Conservation (phyloP, 2,888 invertebrate species). For the Caenorhabditis virilis region DNA sequence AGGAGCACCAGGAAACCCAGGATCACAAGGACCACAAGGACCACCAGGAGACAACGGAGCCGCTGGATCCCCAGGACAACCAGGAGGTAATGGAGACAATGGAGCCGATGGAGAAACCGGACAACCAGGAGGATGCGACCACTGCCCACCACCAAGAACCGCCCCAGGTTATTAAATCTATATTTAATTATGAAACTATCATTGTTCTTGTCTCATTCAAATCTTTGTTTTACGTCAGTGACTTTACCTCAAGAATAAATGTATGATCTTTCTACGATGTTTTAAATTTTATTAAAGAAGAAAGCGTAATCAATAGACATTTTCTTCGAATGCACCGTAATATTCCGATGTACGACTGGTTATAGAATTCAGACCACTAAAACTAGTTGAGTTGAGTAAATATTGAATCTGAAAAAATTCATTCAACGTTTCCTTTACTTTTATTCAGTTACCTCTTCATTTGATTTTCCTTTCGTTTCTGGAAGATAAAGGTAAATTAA, state of each 20-base stretch:
- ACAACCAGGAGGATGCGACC: slow-evolving; percentile 56
- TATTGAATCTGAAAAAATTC: slow-evolving; percentile 26
- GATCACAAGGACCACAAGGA: slow-evolving; percentile 51
- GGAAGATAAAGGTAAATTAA: slow-evolving; percentile 61
- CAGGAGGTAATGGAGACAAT: slow-evolving; percentile 42
- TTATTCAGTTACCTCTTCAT: slow-evolving; percentile 34
- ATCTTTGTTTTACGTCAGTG: too few species aligned
- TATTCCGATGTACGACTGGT: slow-evolving; percentile 4
- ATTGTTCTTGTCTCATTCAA: too few species aligned
- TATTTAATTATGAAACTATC: too few species aligned
- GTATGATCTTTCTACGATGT: too few species aligned
- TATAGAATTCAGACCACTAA: slow-evolving; percentile 22
- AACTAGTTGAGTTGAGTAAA: slow-evolving; percentile 12
- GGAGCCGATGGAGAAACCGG: slow-evolving; percentile 56
- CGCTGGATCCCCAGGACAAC: slow-evolving; percentile 53
- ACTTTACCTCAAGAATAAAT: too few species aligned
- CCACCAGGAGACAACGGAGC: slow-evolving; percentile 53
- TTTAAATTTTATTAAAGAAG: too few species aligned
- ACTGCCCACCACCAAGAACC: slow-evolving; percentile 59
- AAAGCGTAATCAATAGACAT: slow-evolving; percentile 10
- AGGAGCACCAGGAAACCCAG: slow-evolving; percentile 36
- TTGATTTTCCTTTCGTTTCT: slow-evolving; percentile 59
- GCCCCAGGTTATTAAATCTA: slow-evolving; percentile 54
- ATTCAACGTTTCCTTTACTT: background rate
- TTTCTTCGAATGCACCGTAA: slow-evolving; percentile 27